A percentile compares a stretch with the other conserved stretches of the same genome.
These are phyloP conservation scores for Caenorhabditis sp. DNA, from an alignment of 2,888 invertebrate genomes.

Conservation along the genomic window DNA sequence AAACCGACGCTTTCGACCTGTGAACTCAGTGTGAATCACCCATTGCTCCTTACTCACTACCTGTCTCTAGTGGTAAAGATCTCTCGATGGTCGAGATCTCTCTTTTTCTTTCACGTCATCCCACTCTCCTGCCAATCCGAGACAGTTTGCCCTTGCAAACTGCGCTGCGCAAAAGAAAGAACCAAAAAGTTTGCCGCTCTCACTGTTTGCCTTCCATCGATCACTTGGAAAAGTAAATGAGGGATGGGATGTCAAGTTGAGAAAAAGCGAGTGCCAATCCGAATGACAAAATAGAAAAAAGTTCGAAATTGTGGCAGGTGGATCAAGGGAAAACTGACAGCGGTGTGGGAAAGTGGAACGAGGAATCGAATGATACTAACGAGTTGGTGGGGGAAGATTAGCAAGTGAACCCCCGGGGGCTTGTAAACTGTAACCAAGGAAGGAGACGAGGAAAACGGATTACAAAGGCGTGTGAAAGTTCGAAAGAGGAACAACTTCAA, in stretches of 20 bases:
- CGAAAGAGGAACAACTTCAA: background rate
- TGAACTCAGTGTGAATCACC: background rate
- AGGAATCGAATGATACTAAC: slow-evolving; percentile 1
- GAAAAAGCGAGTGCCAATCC: background rate
- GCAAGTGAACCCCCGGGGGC: too few relatives aligned
- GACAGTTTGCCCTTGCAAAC: slow-evolving; percentile 1
- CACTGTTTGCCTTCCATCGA: slow-evolving; percentile 1
- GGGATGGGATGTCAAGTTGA: background rate
- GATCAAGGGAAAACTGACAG: background rate
- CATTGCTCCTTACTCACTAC: background rate
- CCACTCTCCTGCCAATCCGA: background rate
- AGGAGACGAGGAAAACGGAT: too few relatives aligned
- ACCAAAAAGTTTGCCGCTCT: background rate
- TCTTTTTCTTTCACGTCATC: background rate
- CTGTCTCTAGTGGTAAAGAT: too few relatives aligned
- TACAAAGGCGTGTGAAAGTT: background rate
- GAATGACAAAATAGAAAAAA: background rate
- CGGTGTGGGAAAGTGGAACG: slow-evolving; percentile 1
- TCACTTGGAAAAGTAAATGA: background rate
- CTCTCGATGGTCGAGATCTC: background rate
- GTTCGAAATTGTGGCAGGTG: background rate
- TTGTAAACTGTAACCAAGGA: background rate
- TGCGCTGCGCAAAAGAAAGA: background rate
- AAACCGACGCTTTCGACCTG: background rate
- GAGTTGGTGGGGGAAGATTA: background rate